These are phyloP conservation scores for Popillia japonica DNA, from an alignment of 1,140 invertebrate species.

Conservation along the genomic window DNA sequence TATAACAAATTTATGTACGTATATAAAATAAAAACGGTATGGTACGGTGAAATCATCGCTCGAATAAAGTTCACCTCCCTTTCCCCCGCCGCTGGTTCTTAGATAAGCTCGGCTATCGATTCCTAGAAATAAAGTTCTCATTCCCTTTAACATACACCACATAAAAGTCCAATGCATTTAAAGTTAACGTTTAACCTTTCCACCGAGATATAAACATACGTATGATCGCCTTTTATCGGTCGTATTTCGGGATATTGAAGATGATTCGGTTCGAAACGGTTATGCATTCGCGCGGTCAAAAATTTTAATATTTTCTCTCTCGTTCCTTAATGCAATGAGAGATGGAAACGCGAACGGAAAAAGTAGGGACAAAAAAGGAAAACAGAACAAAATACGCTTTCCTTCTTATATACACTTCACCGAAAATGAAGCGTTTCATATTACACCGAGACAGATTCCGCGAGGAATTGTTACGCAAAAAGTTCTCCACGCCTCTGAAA, in stretches of 20 bases:
- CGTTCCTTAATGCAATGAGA: neutral
- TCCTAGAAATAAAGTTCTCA: too few species aligned
- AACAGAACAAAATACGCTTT: constrained; percentile 10
- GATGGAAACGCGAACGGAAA: neutral
- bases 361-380: neutral
- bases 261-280: neutral
- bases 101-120: too few species aligned
- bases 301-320: neutral
- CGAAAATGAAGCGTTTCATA: constrained; percentile 27
- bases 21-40: too few species aligned
- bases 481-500: neutral
- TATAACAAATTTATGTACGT: too few species aligned
- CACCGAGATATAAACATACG: neutral
- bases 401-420: constrained; percentile 27
- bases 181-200: neutral
- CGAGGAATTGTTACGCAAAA: neutral
- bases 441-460: neutral
- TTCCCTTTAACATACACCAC: neutral
- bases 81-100: too few species aligned
- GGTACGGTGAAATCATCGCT: too few species aligned
- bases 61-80: too few species aligned
- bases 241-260: neutral
- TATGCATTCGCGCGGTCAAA: neutral
- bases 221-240: neutral
- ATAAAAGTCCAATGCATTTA: neutral